phyloP scores from a whole-genome alignment of 2,797 vertebrate species.

The Austrolebias charrua region DNA sequence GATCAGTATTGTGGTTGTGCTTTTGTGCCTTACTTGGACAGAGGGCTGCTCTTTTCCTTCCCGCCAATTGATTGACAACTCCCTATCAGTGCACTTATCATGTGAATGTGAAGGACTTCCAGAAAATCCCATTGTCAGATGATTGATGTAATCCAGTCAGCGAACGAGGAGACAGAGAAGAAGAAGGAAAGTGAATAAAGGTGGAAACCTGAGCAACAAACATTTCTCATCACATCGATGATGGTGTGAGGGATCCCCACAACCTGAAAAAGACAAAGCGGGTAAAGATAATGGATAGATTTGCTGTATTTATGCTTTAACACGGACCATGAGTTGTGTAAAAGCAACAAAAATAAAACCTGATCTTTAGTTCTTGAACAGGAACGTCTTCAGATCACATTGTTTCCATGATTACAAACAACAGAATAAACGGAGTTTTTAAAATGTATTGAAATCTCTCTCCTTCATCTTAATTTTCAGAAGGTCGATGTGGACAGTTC shows the following conservation, averaged over 20 bases:
- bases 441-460: too few species aligned
- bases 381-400: too few species aligned
- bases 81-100: slow-evolving; percentile 69
- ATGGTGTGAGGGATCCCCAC: background rate
- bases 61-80: slow-evolving; percentile 52
- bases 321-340: too few species aligned
- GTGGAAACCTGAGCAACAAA: background rate
- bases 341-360: too few species aligned
- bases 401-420: too few species aligned
- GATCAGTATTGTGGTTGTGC: slow-evolving; percentile 4
- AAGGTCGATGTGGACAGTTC: too few species aligned
- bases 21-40: slow-evolving; percentile 1
- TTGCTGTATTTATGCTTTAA: too few species aligned
- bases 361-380: too few species aligned
- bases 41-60: slow-evolving; percentile 54
- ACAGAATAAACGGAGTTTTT: too few species aligned
- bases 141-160: slow-evolving; percentile 71
- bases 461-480: too few species aligned
- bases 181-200: slow-evolving; percentile 30
- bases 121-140: slow-evolving; percentile 64
- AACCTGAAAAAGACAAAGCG: too few species aligned
- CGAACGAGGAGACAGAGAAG: slow-evolving; percentile 27
- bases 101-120: slow-evolving; percentile 66
- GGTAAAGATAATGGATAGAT: too few species aligned
- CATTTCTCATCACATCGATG: background rate